Evolutionary conservation across 2,888 invertebrate genomes (phyloP).

Genomic region (Scotopteryx bipunctaria): DNA sequence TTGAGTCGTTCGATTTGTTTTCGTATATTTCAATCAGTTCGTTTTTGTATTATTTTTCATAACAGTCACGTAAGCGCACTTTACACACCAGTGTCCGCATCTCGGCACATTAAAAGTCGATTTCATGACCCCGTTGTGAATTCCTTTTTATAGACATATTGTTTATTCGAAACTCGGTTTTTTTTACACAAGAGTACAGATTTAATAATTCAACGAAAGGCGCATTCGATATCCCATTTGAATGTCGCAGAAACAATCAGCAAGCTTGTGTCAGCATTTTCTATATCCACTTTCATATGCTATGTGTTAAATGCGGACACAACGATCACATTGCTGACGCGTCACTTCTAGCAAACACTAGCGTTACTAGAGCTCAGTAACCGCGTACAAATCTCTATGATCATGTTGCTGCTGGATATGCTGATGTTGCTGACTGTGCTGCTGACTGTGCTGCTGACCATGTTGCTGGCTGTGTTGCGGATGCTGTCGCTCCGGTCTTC

Average conservation of each 20-base stretch:
- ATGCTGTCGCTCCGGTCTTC: slow-evolving; percentile 36
- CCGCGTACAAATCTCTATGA: slow-evolving; percentile 87
- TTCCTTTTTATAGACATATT: too few species aligned
- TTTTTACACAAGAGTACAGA: too few species aligned
- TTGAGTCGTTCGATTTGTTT: slow-evolving; percentile 6
- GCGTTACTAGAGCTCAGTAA: slow-evolving; percentile 74
- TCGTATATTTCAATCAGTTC: background rate
- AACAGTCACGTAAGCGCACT: slow-evolving; percentile 4
- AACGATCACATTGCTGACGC: background rate
- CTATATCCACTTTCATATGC: too few species aligned
- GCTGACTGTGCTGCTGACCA: slow-evolving; percentile 52
- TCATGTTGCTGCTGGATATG: slow-evolving; percentile 49
- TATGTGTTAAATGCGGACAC: background rate
- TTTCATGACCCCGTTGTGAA: background rate
- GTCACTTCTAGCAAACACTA: background rate
- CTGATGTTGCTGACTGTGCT: slow-evolving; percentile 39
- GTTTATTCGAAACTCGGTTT: too few species aligned
- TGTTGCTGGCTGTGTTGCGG: slow-evolving; percentile 36
- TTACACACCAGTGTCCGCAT: slow-evolving; percentile 6
- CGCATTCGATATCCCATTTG: too few species aligned
- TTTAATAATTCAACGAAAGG: too few species aligned
- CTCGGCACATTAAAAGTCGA: background rate
- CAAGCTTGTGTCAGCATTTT: background rate
- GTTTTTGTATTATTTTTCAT: background rate
- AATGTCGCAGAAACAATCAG: too few species aligned